Base-by-base conservation (phyloP, 2,888 invertebrate species). In the Patella ulyssiponensis region DNA sequence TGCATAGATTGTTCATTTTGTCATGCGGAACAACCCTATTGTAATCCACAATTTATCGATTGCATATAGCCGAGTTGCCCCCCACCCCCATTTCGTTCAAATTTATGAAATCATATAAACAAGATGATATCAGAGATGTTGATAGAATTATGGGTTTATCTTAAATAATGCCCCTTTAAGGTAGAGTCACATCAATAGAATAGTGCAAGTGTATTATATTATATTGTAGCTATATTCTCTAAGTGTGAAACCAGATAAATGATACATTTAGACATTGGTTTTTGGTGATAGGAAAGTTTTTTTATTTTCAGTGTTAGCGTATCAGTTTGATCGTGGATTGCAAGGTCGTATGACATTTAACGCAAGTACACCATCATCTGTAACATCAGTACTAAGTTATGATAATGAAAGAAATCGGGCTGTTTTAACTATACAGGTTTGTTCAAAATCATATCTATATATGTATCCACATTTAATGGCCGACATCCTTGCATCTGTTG, bases 331-430 rank as follows among this genome's bases (percentile, higher is more conserved):
- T 88, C 95, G 95, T 77, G 95, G 96, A 88, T 95, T 97, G 0
- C 95, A 97, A 76, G 98, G 98, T 11, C 96, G 97, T 86, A 92
- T 98, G 58, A 96, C 96, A 0, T 97, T 96, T 90, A 95, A 96
- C 87, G 94, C 94, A 0, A 95, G 94, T 17, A 85, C 84, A 7
- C 91, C 93, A 70, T 95, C 96, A 1, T 94, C 96, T 0, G 95
- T 98, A 94, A 95, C 95, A 0, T 95, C 97, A 0, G 94, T 95
- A 58, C 93, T 98, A 75, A 95, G 96, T 69, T 94, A 96, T 83
- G 95, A 96, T 88, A 95, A 95, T 0, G 95, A 95, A 87, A 93
- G 93, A 54, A 93, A 94, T 86, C 94, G 95, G 85, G 84, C 95
- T 77, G 94, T 95, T 84, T 92, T 95, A 9, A 94, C 96, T 0